Percentiles rank a stretch among this genome's conserved stretches.
Conservation (phyloP, 2,888 invertebrate species). For the Brachyptera putata region DNA sequence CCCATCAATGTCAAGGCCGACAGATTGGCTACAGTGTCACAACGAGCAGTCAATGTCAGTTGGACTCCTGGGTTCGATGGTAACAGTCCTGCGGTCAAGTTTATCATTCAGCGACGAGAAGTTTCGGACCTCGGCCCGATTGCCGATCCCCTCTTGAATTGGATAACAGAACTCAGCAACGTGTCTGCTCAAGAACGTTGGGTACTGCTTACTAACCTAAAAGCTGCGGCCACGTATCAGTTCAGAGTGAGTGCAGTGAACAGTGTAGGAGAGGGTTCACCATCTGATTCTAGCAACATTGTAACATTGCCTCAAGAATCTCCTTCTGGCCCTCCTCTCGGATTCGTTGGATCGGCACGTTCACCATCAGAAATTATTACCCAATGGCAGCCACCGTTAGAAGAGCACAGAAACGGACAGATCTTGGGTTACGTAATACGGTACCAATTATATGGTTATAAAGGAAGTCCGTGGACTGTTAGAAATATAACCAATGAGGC, state of each 20-base stretch:
- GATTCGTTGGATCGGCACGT: slow-evolving; percentile 90
- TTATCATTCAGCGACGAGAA: slow-evolving; percentile 85
- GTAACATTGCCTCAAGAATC: slow-evolving; percentile 96
- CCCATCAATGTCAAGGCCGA: slow-evolving; percentile 82
- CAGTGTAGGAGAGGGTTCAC: slow-evolving; percentile 89
- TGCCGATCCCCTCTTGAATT: slow-evolving; percentile 78
- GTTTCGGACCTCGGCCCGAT: slow-evolving; percentile 83
- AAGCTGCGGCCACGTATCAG: slow-evolving; percentile 93
- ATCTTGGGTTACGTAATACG: slow-evolving; percentile 90
- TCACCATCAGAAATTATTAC: slow-evolving; percentile 94
- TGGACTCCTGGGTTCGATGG: slow-evolving; percentile 98
- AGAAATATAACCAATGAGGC: slow-evolving; percentile 92
- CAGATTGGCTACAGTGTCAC: slow-evolving; percentile 52
- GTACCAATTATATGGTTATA: slow-evolving; percentile 74
- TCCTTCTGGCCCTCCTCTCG: slow-evolving; percentile 92
- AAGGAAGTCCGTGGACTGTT: slow-evolving; percentile 82
- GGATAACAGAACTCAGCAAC: slow-evolving; percentile 84
- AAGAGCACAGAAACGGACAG: slow-evolving; percentile 92
- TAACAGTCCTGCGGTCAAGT: slow-evolving; percentile 90
- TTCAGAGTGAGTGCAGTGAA: slow-evolving; percentile 97
- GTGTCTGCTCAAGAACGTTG: slow-evolving; percentile 75
- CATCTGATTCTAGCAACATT: slow-evolving; percentile 84
- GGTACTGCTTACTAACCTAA: slow-evolving; percentile 76
- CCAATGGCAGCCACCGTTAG: slow-evolving; percentile 93
- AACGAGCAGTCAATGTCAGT: slow-evolving; percentile 79